These are phyloP conservation scores for Schizotus pectinicornis DNA, from an alignment of 2,888 invertebrate genomes.

Conservation along the genomic window DNA sequence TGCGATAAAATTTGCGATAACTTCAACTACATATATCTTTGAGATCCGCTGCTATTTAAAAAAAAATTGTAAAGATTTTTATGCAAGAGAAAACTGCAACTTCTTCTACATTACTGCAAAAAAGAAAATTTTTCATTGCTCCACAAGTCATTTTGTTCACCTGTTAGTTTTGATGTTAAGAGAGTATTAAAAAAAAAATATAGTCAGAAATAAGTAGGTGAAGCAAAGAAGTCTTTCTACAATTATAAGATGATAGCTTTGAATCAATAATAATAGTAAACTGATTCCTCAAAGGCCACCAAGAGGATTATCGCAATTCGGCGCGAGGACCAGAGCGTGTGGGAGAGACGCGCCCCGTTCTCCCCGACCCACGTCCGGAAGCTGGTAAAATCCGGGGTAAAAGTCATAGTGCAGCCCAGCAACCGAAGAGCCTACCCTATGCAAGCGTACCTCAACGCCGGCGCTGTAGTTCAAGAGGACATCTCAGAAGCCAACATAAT, in stretches of 20 bases:
- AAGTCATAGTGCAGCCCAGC: slow-evolving; percentile 97
- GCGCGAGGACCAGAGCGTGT: slow-evolving; percentile 92
- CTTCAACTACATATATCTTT: neutral
- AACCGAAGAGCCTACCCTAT: slow-evolving; percentile 97
- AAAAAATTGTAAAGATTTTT: too few species aligned
- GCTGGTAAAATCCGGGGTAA: slow-evolving; percentile 85
- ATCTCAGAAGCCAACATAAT: slow-evolving; percentile 95
- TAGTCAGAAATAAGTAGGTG: too few species aligned
- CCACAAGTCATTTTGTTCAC: too few species aligned
- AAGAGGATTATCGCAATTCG: slow-evolving; percentile 81
- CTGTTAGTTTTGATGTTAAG: too few species aligned
- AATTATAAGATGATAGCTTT: too few species aligned
- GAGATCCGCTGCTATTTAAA: too few species aligned
- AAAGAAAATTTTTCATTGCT: too few species aligned
- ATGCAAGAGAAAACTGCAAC: too few species aligned
- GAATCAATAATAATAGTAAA: too few species aligned
- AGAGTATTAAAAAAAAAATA: too few species aligned
- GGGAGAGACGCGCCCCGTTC: slow-evolving; percentile 95
- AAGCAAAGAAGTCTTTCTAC: too few species aligned
- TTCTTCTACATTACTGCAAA: too few species aligned
- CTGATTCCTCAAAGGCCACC: slow-evolving; percentile 35
- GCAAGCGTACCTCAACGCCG: slow-evolving; percentile 92
- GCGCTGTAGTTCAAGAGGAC: slow-evolving; percentile 94
- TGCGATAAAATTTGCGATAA: neutral
- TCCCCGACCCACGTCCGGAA: slow-evolving; percentile 90